These are phyloP conservation scores for Hypena proboscidalis DNA, from an alignment of 2,888 invertebrate species.

Conservation along the genomic window DNA sequence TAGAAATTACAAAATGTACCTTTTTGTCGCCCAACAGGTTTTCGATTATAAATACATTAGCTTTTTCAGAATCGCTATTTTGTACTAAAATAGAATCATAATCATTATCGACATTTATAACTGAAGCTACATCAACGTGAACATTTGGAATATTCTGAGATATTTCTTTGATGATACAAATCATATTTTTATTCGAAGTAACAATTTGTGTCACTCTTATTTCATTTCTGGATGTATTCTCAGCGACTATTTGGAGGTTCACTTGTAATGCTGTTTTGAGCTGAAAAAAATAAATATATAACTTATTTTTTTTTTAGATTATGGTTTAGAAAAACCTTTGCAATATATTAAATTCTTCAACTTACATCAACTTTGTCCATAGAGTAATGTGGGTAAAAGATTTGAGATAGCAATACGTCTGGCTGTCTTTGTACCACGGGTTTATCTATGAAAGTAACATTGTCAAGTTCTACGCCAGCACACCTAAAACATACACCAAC, in stretches of 20 bases:
- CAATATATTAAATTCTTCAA: constrained; percentile 9
- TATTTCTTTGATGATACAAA: constrained; percentile 39
- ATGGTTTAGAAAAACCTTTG: no score
- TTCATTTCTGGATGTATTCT: constrained; percentile 40
- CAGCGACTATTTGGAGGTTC: constrained; percentile 55
- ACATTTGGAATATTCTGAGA: constrained; percentile 30
- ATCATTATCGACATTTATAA: constrained; percentile 23
- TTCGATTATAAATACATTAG: constrained; percentile 51
- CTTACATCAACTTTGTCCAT: constrained; percentile 49
- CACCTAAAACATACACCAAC: constrained; percentile 38
- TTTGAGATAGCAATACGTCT: constrained; percentile 34
- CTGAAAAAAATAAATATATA: constrained; percentile 39
- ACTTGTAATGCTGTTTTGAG: constrained; percentile 51
- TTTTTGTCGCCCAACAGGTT: constrained; percentile 50
- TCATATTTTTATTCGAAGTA: constrained; percentile 31
- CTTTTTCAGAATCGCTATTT: constrained; percentile 22
- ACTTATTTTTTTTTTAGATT: neutral
- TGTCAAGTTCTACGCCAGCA: constrained; percentile 49
- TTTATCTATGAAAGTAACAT: constrained; percentile 44
- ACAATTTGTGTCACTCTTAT: constrained; percentile 46
- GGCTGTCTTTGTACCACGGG: constrained; percentile 28
- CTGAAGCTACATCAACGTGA: constrained; percentile 24
- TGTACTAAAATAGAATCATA: constrained; percentile 20
- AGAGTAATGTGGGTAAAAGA: constrained; percentile 46
- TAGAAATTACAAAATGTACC: constrained; percentile 39